These are phyloP conservation scores for Drosophila leontia DNA, from an alignment of 1,140 invertebrate species.

Conservation along the genomic window DNA sequence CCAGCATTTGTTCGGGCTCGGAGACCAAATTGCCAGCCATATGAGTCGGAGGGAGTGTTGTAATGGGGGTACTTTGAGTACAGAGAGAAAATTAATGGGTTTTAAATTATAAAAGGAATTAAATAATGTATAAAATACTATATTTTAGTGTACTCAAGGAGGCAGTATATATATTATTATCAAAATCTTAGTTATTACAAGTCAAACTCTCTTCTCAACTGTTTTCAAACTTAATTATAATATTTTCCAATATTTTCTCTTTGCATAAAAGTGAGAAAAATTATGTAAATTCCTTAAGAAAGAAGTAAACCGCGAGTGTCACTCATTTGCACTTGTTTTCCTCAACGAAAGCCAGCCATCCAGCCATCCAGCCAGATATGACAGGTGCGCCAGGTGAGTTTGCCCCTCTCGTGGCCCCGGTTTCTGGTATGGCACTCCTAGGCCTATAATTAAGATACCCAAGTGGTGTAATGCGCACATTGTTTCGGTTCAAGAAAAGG, in stretches of 20 bases:
- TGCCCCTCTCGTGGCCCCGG: background rate
- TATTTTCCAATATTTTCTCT: background rate
- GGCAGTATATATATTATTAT: too few relatives aligned
- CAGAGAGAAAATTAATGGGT: background rate
- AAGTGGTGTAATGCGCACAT: constrained; percentile 77
- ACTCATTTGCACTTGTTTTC: constrained; percentile 62
- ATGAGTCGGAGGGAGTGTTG: background rate
- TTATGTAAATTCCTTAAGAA: constrained; percentile 61
- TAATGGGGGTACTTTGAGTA: constrained; percentile 6
- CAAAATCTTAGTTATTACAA: background rate
- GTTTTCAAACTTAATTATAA: background rate
- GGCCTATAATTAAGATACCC: constrained; percentile 74
- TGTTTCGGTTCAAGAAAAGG: constrained; percentile 50
- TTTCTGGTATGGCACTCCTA: constrained; percentile 37
- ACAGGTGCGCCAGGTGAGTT: constrained; percentile 63
- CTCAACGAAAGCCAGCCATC: background rate
- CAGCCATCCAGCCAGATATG: constrained; percentile 51
- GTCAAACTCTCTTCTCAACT: background rate
- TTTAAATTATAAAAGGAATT: background rate
- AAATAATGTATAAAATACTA: background rate
- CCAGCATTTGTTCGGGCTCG: constrained; percentile 59
- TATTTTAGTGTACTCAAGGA: background rate
- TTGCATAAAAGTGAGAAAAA: background rate
- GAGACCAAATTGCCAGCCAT: constrained; percentile 66
- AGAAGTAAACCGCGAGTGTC: constrained; percentile 53